phyloP scores from a whole-genome alignment of 2,888 invertebrate species.

The Loripinus fragilis region DNA sequence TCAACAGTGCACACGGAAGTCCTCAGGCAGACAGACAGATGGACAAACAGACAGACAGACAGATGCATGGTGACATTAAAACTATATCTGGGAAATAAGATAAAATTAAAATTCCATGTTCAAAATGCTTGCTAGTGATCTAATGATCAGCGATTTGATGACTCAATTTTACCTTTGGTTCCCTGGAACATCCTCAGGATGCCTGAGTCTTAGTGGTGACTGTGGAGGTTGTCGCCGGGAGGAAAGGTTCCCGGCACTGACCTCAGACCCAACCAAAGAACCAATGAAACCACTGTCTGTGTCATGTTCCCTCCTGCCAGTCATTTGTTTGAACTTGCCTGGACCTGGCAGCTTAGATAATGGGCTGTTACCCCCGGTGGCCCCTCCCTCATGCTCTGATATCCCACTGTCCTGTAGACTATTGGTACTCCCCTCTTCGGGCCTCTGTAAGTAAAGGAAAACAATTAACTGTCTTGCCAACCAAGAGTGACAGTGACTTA shows the following conservation, averaged over 20 bases:
- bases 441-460: slow-evolving; percentile 60
- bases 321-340: slow-evolving; percentile 77
- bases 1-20: no score
- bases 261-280: slow-evolving; percentile 76
- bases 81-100: no score
- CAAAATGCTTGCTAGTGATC: no score
- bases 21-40: no score
- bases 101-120: no score
- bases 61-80: no score
- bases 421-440: slow-evolving; percentile 69
- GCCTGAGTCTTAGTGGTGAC: slow-evolving; percentile 59
- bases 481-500: no score
- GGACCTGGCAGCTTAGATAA: slow-evolving; percentile 75
- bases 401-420: slow-evolving; percentile 76
- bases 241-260: slow-evolving; percentile 63
- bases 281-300: slow-evolving; percentile 79
- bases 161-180: slow-evolving; percentile 47
- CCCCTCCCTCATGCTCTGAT: slow-evolving; percentile 70
- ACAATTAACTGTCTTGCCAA: no score
- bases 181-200: slow-evolving; percentile 46
- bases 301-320: slow-evolving; percentile 72
- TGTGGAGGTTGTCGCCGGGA: slow-evolving; percentile 54
- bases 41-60: no score
- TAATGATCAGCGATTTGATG: no score
- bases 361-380: slow-evolving; percentile 54